Evolutionary conservation across 2,888 invertebrate species (phyloP), one percentile per base, ranked within the genome.

Genomic region (Macropis europaea): DNA sequence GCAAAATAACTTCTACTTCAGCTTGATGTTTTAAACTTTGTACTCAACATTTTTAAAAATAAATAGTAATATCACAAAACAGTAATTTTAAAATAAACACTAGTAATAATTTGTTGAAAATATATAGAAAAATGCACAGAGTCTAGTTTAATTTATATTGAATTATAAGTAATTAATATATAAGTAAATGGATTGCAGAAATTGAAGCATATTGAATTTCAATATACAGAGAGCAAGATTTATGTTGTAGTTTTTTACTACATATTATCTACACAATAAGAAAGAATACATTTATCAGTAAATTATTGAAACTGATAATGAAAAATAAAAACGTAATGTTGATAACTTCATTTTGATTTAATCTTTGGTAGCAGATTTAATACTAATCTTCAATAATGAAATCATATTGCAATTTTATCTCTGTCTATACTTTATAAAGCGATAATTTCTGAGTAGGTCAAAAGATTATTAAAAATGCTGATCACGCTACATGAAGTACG

Each of bases 401-500:
- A n/a, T 24, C 9, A 3, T 9, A 42, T 7, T 26, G 15, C 30
- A 38, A n/a, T 19, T 66, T 50, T 24, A 50, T 57, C 19, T 9
- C 34, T 11, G 7, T 50, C 11, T 26, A 19, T 56, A 45, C 13
- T 15, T 43, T 2, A 6, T 32, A 42, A 26, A 47, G 6, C 6
- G 19, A 73, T 50, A 50, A 73, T 54, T 38, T 9, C 11, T 0
- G 43, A 38, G 53, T 38, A 11, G 53, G 26, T 43, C 17, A 40
- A 19, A 40, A 63, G 36, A 59, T 28, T 54, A 38, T 42, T 9
- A 28, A 17, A 48, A 30, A 34, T 38, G 22, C 48, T 54, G 45
- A 42, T 47, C 11, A n/a, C 36, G 19, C 1, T 15, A 38, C 19
- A 3, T 22, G 6, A 6, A n/a, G n/a, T 6, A 50, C 24, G 45